Base-by-base conservation (phyloP, 2,888 invertebrate species). In the Arrhopalites spinosus region DNA sequence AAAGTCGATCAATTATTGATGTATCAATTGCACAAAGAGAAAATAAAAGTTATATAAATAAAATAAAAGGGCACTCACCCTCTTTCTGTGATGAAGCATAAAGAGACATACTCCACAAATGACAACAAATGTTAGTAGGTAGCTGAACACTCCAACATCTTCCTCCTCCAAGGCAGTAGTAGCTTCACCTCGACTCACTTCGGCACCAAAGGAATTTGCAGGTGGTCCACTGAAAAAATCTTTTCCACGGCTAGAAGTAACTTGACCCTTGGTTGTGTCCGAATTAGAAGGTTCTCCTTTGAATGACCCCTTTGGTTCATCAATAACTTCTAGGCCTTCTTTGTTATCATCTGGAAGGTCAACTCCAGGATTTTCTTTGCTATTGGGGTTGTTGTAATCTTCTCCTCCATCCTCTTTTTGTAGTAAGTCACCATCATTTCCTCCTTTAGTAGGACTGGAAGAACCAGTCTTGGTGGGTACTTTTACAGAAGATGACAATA, bases 71-170 rank as follows among this genome's bases (percentile, higher is more conserved):
- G 3, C 1, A 70, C 78, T 77, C 75, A 82, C 82, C 76, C 79
- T 67, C 68, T 81, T 81, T 72, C 81, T 81, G 53, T 82, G 81
- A 67, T 82, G 81, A 45, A 81, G 63, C 2, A 81, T 50, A 3
- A 82, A 59, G 50, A 80, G 81, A n/a, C 75, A 17, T 11, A 81
- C 17, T 0, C 77, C 80, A 61, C 80, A 73, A 7, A 82, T 13
- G 23, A 78, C 81, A 3, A 79, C 59, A 50, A 78, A 76, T 29
- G 78, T 78, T 1, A 82, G 30, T 59, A 82, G 81, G 70, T 82
- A 81, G 45, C 74, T 79, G 56, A 82, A 80, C 56, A 80, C 78
- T n/a, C 82, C 81, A 47, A 78, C 74, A 64, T 78, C 74, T 7
- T 72, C 71, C 25, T 59, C 61, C n/a, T 70, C 56, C 15, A 27